phyloP scores from a whole-genome alignment of 2,888 invertebrate genomes.

The Tetragonisca angustula region DNA sequence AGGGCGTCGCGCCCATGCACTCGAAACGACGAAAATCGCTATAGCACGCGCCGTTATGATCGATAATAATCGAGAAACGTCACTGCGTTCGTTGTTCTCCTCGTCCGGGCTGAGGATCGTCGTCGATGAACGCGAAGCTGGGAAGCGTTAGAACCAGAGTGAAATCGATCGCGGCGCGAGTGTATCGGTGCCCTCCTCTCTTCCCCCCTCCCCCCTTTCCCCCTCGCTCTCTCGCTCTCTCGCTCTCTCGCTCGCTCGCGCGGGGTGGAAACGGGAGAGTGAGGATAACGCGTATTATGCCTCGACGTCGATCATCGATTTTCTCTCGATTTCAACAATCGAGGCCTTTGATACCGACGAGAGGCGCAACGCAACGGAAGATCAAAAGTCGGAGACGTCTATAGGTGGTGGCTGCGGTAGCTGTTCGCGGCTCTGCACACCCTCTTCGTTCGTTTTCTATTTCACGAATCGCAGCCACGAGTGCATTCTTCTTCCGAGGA shows the following conservation, averaged over 20 bases:
- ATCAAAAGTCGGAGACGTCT: neutral
- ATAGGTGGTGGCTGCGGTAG: too few species aligned
- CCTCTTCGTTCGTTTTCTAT: neutral
- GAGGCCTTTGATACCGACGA: neutral
- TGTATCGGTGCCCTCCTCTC: too few species aligned
- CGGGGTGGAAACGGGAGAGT: too few species aligned
- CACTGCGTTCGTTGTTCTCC: neutral
- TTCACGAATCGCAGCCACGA: neutral
- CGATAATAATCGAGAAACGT: neutral
- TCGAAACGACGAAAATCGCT: neutral
- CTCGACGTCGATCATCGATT: constrained; percentile 27
- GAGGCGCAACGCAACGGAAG: neutral
- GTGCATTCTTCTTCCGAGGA: neutral
- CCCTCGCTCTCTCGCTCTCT: too few species aligned
- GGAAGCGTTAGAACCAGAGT: neutral
- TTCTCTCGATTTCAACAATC: constrained; percentile 25
- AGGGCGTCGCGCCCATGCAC: neutral
- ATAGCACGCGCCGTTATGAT: too few species aligned
- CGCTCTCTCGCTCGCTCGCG: neutral
- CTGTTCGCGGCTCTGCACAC: too few species aligned
- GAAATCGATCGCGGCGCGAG: neutral
- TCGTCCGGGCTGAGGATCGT: neutral
- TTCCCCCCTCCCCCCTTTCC: too few species aligned
- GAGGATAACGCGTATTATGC: neutral
- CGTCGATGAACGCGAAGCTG: neutral